Conservation (phyloP, 2,797 vertebrate genomes). For the Mus spretus region DNA sequence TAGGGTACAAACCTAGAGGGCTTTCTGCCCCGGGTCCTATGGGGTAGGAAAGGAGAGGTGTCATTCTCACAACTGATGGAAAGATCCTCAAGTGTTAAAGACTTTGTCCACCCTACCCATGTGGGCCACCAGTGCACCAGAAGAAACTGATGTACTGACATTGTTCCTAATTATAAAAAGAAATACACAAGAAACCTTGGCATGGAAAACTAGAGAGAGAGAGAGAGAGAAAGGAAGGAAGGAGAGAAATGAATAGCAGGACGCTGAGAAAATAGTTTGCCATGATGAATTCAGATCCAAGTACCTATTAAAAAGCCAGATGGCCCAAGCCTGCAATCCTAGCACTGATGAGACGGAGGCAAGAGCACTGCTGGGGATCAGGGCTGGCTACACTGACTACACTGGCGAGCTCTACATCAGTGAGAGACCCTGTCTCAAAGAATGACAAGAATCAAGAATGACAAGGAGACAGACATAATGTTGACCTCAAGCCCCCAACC, state of each 20-base stretch:
- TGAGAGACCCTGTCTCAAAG: background rate
- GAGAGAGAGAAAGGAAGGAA: too few relatives aligned
- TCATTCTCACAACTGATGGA: background rate
- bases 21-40: background rate
- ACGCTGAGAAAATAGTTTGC: too few relatives aligned
- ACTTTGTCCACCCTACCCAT: background rate
- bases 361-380: too few relatives aligned
- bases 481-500: background rate
- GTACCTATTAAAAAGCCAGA: too few relatives aligned
- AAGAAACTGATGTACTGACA: background rate
- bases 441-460: background rate
- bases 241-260: too few relatives aligned
- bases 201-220: too few relatives aligned
- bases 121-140: background rate
- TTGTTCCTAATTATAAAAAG: background rate
- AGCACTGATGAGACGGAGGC: too few relatives aligned
- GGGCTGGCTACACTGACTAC: background rate
- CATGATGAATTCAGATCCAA: too few relatives aligned
- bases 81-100: background rate
- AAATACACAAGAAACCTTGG: background rate
- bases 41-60: background rate
- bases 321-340: too few relatives aligned
- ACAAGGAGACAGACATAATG: background rate
- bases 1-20: background rate
- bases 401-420: background rate